Evolutionary conservation across 2,888 invertebrate species (phyloP), one percentile per base, ranked within the genome.

Genomic region (Tromatobia lineatoria): DNA sequence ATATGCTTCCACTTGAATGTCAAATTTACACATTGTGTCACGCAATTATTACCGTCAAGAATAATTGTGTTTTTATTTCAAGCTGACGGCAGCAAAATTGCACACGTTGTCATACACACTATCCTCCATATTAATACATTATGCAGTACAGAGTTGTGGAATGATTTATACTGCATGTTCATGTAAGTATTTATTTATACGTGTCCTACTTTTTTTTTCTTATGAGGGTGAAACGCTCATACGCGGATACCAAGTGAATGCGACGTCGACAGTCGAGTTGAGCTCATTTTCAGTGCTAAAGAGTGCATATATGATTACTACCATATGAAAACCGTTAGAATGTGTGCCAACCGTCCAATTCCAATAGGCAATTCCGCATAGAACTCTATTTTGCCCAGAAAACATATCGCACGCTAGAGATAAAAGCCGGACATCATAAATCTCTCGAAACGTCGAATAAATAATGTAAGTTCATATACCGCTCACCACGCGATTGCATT

Each of bases 391-490:
- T 73, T 54, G 42, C 79, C 64, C 54, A 66, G 73, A 81, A 66
- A 76, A 71, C 64, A 64, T 74, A 59, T 80, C 67, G 57, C 69
- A 54, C 38, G 18, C 45, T 18, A 45, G 52, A 20, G 34, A 42
- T 59, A 64, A 61, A 76, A 50, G 42, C 38, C 42, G 66, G 54
- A 34, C 52, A 66, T 67, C 71, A 47, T 78, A 82, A 78, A 82
- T 78, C 73, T 52, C 54, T 3, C 29, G 2, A 34, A 69, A 69
- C 74, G 59, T 64, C 74, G 78, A 54, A 78, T 82, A 74, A 78
- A 52, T 78, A 82, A 80, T 61, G 38, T 57, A 42, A n/a, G 25
- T 42, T 47, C 57, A 80, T 81, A 81, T 83, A 45, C 38, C 38
- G 10, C 10, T 38, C 38, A 38, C 38, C 38, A 52, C 15, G 61